Conservation (phyloP, 2,888 invertebrate genomes). For the Thysanoteuthis rhombus region DNA sequence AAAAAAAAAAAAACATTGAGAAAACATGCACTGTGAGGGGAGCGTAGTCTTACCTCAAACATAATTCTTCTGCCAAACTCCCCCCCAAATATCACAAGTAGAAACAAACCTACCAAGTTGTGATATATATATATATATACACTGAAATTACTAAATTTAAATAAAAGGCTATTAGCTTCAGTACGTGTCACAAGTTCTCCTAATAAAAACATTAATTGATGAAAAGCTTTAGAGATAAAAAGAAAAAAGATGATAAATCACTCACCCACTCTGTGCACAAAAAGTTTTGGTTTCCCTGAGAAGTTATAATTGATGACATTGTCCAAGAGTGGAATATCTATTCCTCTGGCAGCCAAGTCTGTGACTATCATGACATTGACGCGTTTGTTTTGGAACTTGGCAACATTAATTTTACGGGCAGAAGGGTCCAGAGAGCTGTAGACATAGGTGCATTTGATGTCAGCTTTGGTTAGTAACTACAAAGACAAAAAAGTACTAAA, state of each 20-base stretch:
- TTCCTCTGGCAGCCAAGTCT: slow-evolving; percentile 96
- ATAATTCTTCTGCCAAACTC: too few species aligned
- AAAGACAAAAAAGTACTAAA: slow-evolving; percentile 56
- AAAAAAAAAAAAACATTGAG: too few species aligned
- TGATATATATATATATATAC: too few species aligned
- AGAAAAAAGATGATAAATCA: slow-evolving; percentile 37
- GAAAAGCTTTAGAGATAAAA: too few species aligned
- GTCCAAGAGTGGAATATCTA: slow-evolving; percentile 95
- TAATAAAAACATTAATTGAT: too few species aligned
- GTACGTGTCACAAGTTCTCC: too few species aligned
- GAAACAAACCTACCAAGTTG: too few species aligned
- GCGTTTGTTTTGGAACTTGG: slow-evolving; percentile 75
- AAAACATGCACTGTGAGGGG: too few species aligned
- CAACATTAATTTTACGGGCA: slow-evolving; percentile 93
- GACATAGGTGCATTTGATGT: slow-evolving; percentile 86
- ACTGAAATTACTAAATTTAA: too few species aligned
- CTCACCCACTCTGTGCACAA: slow-evolving; percentile 97
- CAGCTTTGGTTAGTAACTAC: slow-evolving; percentile 73
- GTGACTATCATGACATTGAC: slow-evolving; percentile 90
- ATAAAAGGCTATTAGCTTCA: too few species aligned
- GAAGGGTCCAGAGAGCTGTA: slow-evolving; percentile 94
- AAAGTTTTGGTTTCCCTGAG: slow-evolving; percentile 94
- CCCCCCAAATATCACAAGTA: too few species aligned
- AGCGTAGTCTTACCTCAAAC: too few species aligned
- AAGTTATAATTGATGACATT: slow-evolving; percentile 97